phyloP scores from a whole-genome alignment of 2,888 invertebrate genomes.

The Ptychoptera albimana region DNA sequence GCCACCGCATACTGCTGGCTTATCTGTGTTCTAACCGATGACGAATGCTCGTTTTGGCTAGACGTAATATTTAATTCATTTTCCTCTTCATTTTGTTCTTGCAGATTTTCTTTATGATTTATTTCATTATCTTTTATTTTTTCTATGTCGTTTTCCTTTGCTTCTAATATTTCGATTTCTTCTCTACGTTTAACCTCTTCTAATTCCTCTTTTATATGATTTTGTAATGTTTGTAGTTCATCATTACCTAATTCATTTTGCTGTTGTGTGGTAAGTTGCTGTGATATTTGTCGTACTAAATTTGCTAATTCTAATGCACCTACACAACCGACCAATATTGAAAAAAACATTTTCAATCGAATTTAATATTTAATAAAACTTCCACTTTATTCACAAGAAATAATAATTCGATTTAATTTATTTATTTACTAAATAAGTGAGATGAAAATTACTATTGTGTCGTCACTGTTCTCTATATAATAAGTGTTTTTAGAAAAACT shows the following conservation, averaged over 20 bases:
- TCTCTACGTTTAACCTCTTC: conserved; percentile 20
- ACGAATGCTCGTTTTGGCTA: no score
- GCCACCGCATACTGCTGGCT: no score
- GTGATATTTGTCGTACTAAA: conserved; percentile 4
- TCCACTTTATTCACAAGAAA: no score
- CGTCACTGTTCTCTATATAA: no score
- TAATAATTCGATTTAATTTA: no score
- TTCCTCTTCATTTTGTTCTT: conserved; percentile 4
- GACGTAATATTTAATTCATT: no score
- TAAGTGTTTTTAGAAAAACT: no score
- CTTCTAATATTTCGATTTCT: conserved; percentile 19
- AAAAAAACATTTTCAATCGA: conserved; percentile 39
- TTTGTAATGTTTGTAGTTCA: not conserved
- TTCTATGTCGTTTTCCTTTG: conserved; percentile 20
- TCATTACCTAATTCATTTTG: not conserved
- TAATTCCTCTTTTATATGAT: conserved; percentile 20
- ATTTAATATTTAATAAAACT: no score
- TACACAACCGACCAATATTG: conserved; percentile 56
- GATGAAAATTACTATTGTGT: no score
- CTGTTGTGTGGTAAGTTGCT: conserved; percentile 1
- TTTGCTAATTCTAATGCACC: conserved; percentile 46
- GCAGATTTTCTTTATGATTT: conserved; percentile 8
- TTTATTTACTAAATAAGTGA: no score
- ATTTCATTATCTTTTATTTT: conserved; percentile 15
- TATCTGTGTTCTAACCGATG: no score